phyloP scores from a whole-genome alignment of 2,113 vertebrate species.

The Numida meleagris region DNA sequence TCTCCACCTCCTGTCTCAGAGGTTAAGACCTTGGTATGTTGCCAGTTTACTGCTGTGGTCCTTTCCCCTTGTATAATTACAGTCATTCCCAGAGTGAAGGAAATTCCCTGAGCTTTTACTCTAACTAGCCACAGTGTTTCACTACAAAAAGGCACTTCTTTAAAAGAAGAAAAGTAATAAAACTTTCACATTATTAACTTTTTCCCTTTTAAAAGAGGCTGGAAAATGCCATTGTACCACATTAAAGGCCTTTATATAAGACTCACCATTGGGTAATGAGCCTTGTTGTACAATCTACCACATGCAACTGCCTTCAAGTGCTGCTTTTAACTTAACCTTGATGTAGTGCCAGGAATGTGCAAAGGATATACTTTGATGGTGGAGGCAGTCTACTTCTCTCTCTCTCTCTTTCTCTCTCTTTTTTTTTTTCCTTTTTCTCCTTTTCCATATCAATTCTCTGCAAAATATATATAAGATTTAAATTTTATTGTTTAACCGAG shows the following conservation, averaged over 20 bases:
- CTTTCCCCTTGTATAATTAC: slow-evolving; percentile 76
- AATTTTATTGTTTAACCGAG: slow-evolving; percentile 6
- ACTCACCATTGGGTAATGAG: slow-evolving; percentile 88
- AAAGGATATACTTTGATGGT: slow-evolving; percentile 71
- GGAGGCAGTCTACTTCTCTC: not conserved
- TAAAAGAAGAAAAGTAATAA: slow-evolving; percentile 86
- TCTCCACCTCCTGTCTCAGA: slow-evolving; percentile 75
- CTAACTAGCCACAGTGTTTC: slow-evolving; percentile 74
- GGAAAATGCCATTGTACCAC: slow-evolving; percentile 83
- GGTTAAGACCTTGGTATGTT: slow-evolving; percentile 76
- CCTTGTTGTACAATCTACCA: slow-evolving; percentile 74
- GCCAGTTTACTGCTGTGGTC: slow-evolving; percentile 73
- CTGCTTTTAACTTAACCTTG: slow-evolving; percentile 82
- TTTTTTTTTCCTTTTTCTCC: not conserved
- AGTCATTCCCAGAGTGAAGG: slow-evolving; percentile 82
- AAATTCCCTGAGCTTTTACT: slow-evolving; percentile 85
- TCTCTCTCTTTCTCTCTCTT: no score
- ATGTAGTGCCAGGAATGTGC: slow-evolving; percentile 84
- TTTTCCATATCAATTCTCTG: not conserved
- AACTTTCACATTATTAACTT: slow-evolving; percentile 92
- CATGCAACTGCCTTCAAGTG: slow-evolving; percentile 78
- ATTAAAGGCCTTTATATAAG: slow-evolving; percentile 81
- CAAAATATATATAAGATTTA: slow-evolving; percentile 23
- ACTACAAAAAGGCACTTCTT: slow-evolving; percentile 81
- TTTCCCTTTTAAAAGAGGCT: slow-evolving; percentile 80